These are phyloP conservation scores for Himalopsyche tibetana DNA, from an alignment of 2,888 invertebrate genomes.

Conservation along the genomic window DNA sequence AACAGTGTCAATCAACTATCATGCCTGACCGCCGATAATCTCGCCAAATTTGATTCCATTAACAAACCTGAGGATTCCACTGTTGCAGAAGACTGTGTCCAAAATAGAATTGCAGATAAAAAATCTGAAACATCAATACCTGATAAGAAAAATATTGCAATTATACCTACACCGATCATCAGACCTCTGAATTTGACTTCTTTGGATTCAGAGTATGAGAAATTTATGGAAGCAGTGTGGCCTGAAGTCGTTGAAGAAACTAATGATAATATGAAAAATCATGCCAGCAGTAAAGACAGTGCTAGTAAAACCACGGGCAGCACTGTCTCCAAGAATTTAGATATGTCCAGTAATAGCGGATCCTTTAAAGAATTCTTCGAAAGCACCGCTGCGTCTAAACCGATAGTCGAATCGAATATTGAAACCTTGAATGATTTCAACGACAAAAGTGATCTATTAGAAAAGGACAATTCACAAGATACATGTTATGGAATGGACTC, in stretches of 20 bases:
- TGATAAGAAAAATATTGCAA: background rate
- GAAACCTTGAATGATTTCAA: too few species aligned
- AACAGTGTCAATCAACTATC: slow-evolving; percentile 25
- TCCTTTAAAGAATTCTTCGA: slow-evolving; percentile 24
- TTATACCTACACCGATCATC: background rate
- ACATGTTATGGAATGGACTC: slow-evolving; percentile 24
- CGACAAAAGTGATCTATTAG: background rate
- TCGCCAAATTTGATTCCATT: slow-evolving; percentile 48
- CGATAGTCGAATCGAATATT: background rate
- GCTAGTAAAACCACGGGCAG: background rate
- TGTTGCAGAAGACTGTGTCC: slow-evolving; percentile 68
- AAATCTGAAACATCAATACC: slow-evolving; percentile 40
- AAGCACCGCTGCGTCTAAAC: background rate
- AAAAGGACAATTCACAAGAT: slow-evolving; percentile 27
- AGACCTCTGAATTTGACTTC: slow-evolving; percentile 22
- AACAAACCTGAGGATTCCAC: slow-evolving; percentile 67
- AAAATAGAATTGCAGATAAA: slow-evolving; percentile 72
- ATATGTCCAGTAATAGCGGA: slow-evolving; percentile 13
- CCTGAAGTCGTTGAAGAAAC: slow-evolving; percentile 69
- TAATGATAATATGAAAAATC: background rate
- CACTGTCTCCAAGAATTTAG: background rate
- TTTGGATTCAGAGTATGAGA: slow-evolving; percentile 64
- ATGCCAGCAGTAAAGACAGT: background rate
- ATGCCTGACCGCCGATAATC: slow-evolving; percentile 39
- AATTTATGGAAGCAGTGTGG: slow-evolving; percentile 75